phyloP scores from a whole-genome alignment of 2,797 vertebrate species.

The Anguilla megastoma region DNA sequence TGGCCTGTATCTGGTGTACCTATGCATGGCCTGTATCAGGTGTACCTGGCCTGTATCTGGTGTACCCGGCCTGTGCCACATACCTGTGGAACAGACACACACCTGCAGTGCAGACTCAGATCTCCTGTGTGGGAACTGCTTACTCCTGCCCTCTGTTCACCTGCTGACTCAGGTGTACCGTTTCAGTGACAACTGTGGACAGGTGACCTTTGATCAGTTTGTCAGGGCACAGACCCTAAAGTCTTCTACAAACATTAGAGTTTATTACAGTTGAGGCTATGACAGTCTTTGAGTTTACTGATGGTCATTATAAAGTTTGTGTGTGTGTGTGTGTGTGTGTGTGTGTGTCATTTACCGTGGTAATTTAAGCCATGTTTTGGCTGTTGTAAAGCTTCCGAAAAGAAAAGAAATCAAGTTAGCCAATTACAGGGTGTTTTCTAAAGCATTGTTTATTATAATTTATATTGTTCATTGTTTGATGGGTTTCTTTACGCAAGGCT shows the following conservation, averaged over 20 bases:
- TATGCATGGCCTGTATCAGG: no score
- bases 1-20: no score
- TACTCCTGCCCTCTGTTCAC: background rate
- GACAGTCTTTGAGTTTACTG: background rate
- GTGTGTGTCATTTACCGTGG: background rate
- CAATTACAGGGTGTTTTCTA: background rate
- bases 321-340: no score
- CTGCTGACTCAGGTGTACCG: background rate
- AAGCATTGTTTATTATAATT: constrained; percentile 12
- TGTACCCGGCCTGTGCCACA: background rate
- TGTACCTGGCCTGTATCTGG: background rate
- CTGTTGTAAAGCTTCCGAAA: background rate
- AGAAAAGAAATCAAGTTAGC: background rate
- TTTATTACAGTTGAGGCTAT: background rate
- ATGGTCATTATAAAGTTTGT: background rate
- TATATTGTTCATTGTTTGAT: background rate
- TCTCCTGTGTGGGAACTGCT: background rate
- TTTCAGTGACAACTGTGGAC: background rate
- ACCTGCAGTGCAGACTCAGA: background rate
- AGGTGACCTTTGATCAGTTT: background rate
- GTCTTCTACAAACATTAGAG: background rate
- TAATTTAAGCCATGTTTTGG: background rate
- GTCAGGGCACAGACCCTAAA: background rate
- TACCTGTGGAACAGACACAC: background rate
- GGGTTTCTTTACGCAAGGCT: background rate